A percentile compares a stretch with the other conserved stretches of the same genome.
Evolutionary conservation across 2,797 vertebrate species (phyloP).

Genomic region (Lateolabrax maculatus): DNA sequence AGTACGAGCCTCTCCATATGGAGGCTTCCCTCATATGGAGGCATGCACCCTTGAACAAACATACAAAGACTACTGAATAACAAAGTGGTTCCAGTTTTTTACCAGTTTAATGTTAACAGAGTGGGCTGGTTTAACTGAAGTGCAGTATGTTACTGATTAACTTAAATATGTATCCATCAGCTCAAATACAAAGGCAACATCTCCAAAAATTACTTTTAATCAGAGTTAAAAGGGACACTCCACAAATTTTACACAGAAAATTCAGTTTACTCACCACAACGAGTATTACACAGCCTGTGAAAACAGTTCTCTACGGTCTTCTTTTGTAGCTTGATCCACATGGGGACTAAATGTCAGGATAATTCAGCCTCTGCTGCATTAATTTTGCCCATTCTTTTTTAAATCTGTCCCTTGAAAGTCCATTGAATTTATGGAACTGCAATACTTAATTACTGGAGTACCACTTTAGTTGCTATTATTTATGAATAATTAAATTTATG

Average conservation of each 20-base stretch:
- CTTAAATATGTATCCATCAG: background rate
- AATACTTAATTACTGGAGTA: background rate
- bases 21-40: constrained; percentile 17
- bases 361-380: background rate
- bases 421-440: background rate
- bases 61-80: constrained; percentile 4
- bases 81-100: background rate
- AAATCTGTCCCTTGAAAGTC: background rate
- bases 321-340: background rate
- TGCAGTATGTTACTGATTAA: background rate
- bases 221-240: background rate
- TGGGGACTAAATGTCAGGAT: background rate
- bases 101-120: background rate
- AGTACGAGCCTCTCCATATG: background rate
- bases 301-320: background rate
- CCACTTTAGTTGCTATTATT: too few species aligned
- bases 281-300: background rate
- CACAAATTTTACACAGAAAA: background rate
- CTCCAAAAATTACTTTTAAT: background rate
- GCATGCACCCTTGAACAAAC: constrained; percentile 14
- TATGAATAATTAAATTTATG: too few species aligned
- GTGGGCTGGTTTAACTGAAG: background rate
- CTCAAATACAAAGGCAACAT: background rate
- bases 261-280: background rate
- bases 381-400: background rate